phyloP scores from a whole-genome alignment of 2,888 invertebrate genomes.

The Andrena bicolor region DNA sequence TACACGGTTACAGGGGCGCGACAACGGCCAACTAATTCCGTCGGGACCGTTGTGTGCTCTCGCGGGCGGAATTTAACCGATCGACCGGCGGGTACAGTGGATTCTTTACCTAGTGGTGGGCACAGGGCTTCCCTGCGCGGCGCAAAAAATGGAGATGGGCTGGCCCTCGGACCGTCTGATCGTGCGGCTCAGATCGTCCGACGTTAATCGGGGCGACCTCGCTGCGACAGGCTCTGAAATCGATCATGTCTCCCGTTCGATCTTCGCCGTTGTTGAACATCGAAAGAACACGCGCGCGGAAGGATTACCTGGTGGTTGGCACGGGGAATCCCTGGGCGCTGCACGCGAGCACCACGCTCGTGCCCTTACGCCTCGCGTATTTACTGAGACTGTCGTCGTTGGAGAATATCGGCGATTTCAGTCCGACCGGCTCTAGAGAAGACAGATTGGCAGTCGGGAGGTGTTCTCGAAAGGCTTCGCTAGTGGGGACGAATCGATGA shows the following conservation, averaged over 20 bases:
- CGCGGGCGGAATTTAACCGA: conserved; percentile 39
- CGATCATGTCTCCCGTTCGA: conserved; percentile 43
- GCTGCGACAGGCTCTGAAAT: conserved; percentile 85
- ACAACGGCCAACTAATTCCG: conserved; percentile 46
- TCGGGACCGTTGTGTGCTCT: background rate
- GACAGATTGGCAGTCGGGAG: background rate
- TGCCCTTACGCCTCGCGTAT: conserved; percentile 85
- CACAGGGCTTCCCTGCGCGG: conserved; percentile 89
- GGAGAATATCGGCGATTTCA: conserved; percentile 89
- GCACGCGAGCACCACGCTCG: conserved; percentile 81
- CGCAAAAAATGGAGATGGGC: conserved; percentile 88
- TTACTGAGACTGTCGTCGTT: conserved; percentile 88
- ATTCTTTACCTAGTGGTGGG: conserved; percentile 89
- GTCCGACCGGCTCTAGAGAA: conserved; percentile 89
- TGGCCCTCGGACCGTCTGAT: conserved; percentile 86
- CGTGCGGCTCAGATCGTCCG: conserved; percentile 87
- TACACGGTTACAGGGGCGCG: conserved; percentile 84
- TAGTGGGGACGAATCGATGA: background rate
- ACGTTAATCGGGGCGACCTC: conserved; percentile 88
- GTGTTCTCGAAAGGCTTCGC: background rate
- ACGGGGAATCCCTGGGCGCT: conserved; percentile 90
- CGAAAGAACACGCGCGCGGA: background rate
- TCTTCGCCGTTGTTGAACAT: background rate
- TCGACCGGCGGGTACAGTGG: conserved; percentile 10
- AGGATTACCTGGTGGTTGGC: conserved; percentile 89